Percentiles rank a stretch among this genome's conserved stretches.
Conservation (phyloP, 2,888 invertebrate species). For the Patella ulyssiponensis region DNA sequence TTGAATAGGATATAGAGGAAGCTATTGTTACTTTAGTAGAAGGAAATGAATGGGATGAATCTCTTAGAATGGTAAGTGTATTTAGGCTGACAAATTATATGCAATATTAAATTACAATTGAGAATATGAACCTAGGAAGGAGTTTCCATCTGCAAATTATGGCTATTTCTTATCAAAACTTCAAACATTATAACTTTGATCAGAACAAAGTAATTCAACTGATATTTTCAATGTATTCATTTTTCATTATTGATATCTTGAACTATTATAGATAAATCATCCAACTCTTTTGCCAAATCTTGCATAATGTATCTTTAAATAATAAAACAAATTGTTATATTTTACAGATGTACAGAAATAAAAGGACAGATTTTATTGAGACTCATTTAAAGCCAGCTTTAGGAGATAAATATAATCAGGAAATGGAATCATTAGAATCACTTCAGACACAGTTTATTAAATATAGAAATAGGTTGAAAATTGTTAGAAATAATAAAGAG, state of each 20-base stretch:
- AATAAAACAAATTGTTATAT: background rate
- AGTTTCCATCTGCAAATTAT: no score
- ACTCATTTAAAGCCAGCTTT: slow-evolving; percentile 74
- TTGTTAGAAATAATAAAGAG: slow-evolving; percentile 72
- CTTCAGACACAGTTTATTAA: slow-evolving; percentile 73
- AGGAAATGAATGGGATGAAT: slow-evolving; percentile 80
- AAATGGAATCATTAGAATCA: slow-evolving; percentile 75
- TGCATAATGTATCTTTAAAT: no score
- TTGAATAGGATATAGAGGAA: slow-evolving; percentile 75
- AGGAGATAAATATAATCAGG: slow-evolving; percentile 73
- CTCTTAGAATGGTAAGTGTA: slow-evolving; percentile 77
- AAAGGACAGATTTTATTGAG: slow-evolving; percentile 75
- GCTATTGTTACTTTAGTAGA: slow-evolving; percentile 80
- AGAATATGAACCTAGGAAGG: no score
- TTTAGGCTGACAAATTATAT: background rate
- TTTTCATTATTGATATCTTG: no score
- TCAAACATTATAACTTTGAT: no score
- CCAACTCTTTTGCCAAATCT: no score
- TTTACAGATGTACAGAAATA: slow-evolving; percentile 72
- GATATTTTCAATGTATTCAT: no score
- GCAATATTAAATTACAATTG: no score
- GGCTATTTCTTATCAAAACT: no score
- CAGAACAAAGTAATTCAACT: no score
- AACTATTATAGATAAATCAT: no score
- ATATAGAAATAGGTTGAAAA: slow-evolving; percentile 76